These are phyloP conservation scores for Porites lobata DNA, from an alignment of 92 coral and sea anemone species.

Conservation along the genomic window DNA sequence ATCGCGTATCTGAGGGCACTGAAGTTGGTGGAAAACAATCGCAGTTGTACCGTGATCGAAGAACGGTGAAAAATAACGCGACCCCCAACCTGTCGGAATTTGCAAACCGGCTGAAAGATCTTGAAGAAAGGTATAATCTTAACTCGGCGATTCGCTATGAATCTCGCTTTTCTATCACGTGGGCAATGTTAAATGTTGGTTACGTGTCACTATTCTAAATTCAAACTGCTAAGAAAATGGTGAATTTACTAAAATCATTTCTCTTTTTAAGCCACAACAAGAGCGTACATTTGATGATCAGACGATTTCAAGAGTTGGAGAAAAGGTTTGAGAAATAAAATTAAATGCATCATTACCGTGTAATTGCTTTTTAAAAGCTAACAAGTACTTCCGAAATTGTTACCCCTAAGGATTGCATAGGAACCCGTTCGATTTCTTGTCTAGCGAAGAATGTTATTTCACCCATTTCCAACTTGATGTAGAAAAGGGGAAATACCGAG, in stretches of 20 bases:
- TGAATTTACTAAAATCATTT: not conserved
- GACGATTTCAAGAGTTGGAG: not conserved
- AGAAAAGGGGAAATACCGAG: too few species aligned
- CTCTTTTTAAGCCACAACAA: not conserved
- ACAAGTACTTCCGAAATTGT: not conserved
- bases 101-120: not conserved
- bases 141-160: too few species aligned
- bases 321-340: not conserved
- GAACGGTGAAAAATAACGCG: not conserved
- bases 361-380: not conserved
- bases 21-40: not conserved
- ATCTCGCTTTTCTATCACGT: not conserved
- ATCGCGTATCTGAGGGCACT: not conserved
- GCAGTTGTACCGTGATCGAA: not conserved
- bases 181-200: not conserved
- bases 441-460: too few species aligned
- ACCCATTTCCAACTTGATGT: too few species aligned
- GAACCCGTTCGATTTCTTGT: too few species aligned
- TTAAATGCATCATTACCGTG: not conserved
- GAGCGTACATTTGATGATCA: not conserved
- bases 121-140: slow-evolving; percentile 5
- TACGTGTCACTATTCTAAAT: not conserved
- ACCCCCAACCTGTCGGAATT: not conserved
- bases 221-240: not conserved
- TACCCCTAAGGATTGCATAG: too few species aligned